Evolutionary conservation across 1,140 invertebrate species (phyloP).

Genomic region (Euglossa dilemma): DNA sequence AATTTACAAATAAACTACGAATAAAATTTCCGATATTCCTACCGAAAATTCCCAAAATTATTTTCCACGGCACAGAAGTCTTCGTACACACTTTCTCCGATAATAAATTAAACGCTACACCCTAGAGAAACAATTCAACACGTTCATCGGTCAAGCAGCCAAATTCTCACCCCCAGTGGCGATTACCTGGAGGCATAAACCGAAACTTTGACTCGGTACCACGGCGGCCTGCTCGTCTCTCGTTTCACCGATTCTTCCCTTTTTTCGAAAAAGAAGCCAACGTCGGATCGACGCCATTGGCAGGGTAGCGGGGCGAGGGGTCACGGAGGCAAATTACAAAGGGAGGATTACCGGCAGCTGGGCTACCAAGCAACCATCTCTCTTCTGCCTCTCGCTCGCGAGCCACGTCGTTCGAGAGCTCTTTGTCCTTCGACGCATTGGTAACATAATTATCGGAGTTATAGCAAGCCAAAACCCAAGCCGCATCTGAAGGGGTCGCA

Average conservation of each 20-base stretch:
- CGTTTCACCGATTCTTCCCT: neutral
- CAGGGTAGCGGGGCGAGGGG: constrained; percentile 63
- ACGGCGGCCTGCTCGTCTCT: no score
- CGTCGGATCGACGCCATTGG: constrained; percentile 74
- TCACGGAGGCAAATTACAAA: constrained; percentile 82
- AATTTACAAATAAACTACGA: no score
- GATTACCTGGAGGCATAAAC: no score
- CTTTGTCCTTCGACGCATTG: constrained; percentile 81
- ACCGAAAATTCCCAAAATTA: no score
- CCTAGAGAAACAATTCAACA: no score
- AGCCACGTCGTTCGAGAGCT: constrained; percentile 66
- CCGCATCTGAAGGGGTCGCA: constrained; percentile 73
- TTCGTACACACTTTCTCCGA: no score
- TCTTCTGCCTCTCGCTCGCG: constrained; percentile 69
- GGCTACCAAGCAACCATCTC: constrained; percentile 80
- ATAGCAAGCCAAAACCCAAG: constrained; percentile 81
- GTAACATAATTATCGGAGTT: constrained; percentile 84
- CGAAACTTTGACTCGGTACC: no score
- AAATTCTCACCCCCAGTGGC: no score
- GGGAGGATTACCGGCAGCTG: constrained; percentile 83
- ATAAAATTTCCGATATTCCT: no score
- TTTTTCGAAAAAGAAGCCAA: constrained; percentile 10
- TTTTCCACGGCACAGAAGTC: no score
- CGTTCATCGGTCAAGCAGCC: no score
- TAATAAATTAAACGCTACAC: no score